Base-by-base conservation (phyloP, 2,888 invertebrate species). In the Lathronympha strigana region DNA sequence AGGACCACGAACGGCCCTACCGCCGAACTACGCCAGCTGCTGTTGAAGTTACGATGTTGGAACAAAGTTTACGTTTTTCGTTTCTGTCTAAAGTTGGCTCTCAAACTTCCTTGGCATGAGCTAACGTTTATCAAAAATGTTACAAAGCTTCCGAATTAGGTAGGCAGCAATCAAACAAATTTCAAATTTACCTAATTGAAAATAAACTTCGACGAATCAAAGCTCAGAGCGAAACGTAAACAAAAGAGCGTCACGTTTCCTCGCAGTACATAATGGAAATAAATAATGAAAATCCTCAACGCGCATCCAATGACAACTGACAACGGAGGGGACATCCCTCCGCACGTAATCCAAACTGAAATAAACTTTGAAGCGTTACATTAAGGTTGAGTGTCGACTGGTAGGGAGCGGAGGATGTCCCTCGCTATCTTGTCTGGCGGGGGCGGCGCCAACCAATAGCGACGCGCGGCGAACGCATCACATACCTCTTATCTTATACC, bases 251-350 rank as follows among this genome's bases (percentile, higher is more conserved):
- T 62, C 67, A 71, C 71, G 63, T 71, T 71, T 69, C 67, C 66
- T 68, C 63, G 49, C 63, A 54, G 62, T 77, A 86, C 66, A 83
- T 84, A 82, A 77, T 71, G 71, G 78, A 79, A 83, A 82, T 90
- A 91, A 83, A 90, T 86, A 88, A 83, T 81, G 84, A 86, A 88
- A 89, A 89, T 81, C 84, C 82, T 87, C 78, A 70, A 72, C 80
- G 81, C 87, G 81, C 90, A 91, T 91, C 91, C 91, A 91, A 90
- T 90, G 88, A 91, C 89, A 87, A 87, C 81, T 88, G 90, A 88
- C 88, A 91, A 77, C 72, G 71, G 85, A 86, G 85, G 88, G 88
- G 79, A 83, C 90, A 88, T 90, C 92, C 92, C 92, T 91, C 88
- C 77, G 25, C 71, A 50, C n/a, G 1, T 0, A 13, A 31, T 4